These are phyloP conservation scores for Pyrocephalus nanus DNA, from an alignment of 2,797 vertebrate species.

Conservation along the genomic window DNA sequence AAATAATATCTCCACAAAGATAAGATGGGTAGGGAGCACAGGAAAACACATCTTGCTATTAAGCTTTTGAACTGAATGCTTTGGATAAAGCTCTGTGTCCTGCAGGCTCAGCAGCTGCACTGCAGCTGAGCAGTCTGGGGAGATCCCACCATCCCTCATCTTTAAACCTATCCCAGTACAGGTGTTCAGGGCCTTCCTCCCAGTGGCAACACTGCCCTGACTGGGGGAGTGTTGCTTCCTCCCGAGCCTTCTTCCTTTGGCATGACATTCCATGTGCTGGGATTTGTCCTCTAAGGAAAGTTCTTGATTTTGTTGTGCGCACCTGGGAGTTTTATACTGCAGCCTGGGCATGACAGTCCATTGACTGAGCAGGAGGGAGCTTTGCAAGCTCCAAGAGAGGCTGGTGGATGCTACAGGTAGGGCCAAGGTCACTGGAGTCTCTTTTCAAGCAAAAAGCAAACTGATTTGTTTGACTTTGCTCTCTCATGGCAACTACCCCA, in stretches of 20 bases:
- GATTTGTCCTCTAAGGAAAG: not conserved
- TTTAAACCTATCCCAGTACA: not conserved
- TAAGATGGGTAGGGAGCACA: not conserved
- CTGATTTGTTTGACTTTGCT: not conserved
- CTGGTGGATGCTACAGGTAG: not conserved
- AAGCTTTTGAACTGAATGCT: not conserved
- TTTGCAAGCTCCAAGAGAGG: not conserved
- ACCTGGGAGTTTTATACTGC: not conserved
- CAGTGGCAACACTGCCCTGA: not conserved
- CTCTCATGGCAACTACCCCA: not conserved
- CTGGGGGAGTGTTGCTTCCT: not conserved
- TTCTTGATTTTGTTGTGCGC: not conserved
- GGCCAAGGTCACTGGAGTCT: not conserved
- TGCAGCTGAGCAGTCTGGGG: not conserved
- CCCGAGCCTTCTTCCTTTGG: not conserved
- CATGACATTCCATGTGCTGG: not conserved
- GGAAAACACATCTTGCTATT: not conserved
- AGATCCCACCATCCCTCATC: not conserved
- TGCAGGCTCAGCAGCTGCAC: not conserved
- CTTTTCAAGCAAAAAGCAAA: not conserved
- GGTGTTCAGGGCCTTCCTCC: not conserved
- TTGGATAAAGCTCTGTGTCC: not conserved
- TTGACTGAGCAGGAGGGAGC: not conserved
- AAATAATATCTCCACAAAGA: not conserved
- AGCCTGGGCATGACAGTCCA: not conserved